Base-by-base conservation (phyloP, 2,888 invertebrate genomes). In the Scaptomyza parva region DNA sequence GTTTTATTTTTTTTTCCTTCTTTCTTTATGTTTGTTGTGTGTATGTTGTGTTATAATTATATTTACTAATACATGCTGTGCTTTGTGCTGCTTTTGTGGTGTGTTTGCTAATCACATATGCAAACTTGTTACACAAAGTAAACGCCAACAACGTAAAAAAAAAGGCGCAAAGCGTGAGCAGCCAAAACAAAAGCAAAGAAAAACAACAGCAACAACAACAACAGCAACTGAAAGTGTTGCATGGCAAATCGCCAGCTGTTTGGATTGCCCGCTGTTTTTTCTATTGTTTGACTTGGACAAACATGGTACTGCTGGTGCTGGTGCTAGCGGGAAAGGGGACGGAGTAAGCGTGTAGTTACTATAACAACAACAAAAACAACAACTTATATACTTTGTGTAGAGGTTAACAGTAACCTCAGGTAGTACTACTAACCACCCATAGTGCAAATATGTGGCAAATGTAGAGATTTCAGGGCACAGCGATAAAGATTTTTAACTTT, bases 71-170 rank as follows among this genome's bases (percentile, higher is more conserved):
- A 75, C 82, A 47, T 26, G 68, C 66, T 70, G 77, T 68, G 66
- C 54, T n/a, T n/a, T n/a, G n/a, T 63, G 30, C 30, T 30, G 26
- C 11, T 12, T 30, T 12, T 30, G 30, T 33, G n/a, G 33, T 35
- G 14, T 37, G 54, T 76, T 74, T 72, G 85, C 70, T 87, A 87
- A 87, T 87, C 85, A 78, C 82, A 78, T 77, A 82, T 82, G 82
- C 82, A 82, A 82, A 82, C 81, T 85, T 85, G 81, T 87, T 82
- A 85, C 81, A 82, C 81, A 82, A 87, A 87, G 51, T 67, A 74
- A 76, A 65, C 61, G 65, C 48, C 53, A 62, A 60, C 33, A 50
- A 50, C 64, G 61, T 45, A 51, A 62, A 62, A 51, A 53, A 76
- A 20, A 41, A 43, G 44, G 50, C 50, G 62, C 66, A 64, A 65